Evolutionary conservation across 2,888 invertebrate species (phyloP).

Genomic region (Hemicrepidius hirtus): DNA sequence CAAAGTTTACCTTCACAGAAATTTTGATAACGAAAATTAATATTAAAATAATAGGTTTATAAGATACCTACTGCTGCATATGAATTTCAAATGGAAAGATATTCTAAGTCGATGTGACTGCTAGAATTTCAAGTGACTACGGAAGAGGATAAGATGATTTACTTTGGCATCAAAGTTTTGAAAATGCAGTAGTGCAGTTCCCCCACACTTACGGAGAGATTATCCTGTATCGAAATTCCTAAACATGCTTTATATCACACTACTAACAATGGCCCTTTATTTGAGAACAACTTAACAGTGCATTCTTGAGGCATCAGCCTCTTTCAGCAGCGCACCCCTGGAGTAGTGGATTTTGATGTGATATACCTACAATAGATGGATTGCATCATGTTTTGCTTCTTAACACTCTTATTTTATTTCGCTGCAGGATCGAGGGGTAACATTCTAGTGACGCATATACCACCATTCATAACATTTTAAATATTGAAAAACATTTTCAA

Average conservation of each 20-base stretch:
- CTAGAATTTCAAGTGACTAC: conserved; percentile 42
- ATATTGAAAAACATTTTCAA: too few species aligned
- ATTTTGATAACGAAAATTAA: too few species aligned
- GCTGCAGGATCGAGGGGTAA: neutral
- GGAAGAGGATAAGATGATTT: conserved; percentile 58
- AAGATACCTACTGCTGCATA: too few species aligned
- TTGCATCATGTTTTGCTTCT: conserved; percentile 50
- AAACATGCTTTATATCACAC: conserved; percentile 64
- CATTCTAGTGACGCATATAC: neutral
- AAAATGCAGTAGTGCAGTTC: conserved; percentile 58
- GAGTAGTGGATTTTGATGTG: conserved; percentile 71
- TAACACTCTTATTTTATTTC: conserved; percentile 17
- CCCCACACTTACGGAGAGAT: conserved; percentile 61
- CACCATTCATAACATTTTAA: neutral
- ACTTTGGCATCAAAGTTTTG: conserved; percentile 61
- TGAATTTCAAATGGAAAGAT: too few species aligned
- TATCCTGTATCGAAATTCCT: conserved; percentile 70
- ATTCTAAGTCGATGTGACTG: neutral
- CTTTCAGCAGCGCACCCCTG: conserved; percentile 60
- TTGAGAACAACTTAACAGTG: conserved; percentile 66
- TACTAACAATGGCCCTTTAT: conserved; percentile 60
- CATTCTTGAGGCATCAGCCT: conserved; percentile 62
- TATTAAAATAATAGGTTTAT: too few species aligned
- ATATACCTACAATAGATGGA: conserved; percentile 60
- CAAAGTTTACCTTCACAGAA: too few species aligned